These are phyloP conservation scores for Agrochola circellaris DNA, from an alignment of 2,888 invertebrate genomes.

Conservation along the genomic window DNA sequence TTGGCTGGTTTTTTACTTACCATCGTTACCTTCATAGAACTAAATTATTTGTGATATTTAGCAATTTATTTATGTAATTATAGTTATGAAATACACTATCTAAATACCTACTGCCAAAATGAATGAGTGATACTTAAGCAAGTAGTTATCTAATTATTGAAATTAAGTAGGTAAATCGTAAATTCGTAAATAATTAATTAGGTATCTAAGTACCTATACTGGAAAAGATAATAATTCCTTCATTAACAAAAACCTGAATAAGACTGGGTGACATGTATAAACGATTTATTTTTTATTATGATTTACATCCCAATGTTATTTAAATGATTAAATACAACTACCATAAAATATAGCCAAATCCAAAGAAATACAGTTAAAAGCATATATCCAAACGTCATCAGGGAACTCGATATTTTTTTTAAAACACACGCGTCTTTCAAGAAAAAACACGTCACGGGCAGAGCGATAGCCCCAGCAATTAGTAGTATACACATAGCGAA, in stretches of 20 bases:
- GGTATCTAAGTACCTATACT: no score
- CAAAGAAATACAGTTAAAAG: slow-evolving; percentile 68
- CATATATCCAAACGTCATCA: slow-evolving; percentile 58
- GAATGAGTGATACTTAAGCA: background rate
- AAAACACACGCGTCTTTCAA: slow-evolving; percentile 66
- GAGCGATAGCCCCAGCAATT: slow-evolving; percentile 53
- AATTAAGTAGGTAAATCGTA: background rate
- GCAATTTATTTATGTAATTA: background rate
- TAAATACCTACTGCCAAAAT: background rate
- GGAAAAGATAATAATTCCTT: no score
- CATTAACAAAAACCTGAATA: background rate
- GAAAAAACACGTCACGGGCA: slow-evolving; percentile 74
- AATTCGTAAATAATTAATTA: background rate
- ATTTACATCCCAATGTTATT: slow-evolving; percentile 13
- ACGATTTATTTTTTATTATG: slow-evolving; percentile 1
- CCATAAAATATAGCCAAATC: slow-evolving; percentile 77
- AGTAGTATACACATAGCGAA: slow-evolving; percentile 67
- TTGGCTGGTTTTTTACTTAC: background rate
- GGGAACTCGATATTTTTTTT: slow-evolving; percentile 63
- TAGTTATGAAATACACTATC: background rate
- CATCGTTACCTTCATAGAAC: background rate
- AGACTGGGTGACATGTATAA: background rate
- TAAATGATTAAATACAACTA: slow-evolving; percentile 70
- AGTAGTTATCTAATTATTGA: background rate
- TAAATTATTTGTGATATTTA: slow-evolving; percentile 1